Percentiles rank a stretch among this genome's conserved stretches.
phyloP scores from a whole-genome alignment of 2,888 invertebrate genomes.

The Chymomyza caudatula region DNA sequence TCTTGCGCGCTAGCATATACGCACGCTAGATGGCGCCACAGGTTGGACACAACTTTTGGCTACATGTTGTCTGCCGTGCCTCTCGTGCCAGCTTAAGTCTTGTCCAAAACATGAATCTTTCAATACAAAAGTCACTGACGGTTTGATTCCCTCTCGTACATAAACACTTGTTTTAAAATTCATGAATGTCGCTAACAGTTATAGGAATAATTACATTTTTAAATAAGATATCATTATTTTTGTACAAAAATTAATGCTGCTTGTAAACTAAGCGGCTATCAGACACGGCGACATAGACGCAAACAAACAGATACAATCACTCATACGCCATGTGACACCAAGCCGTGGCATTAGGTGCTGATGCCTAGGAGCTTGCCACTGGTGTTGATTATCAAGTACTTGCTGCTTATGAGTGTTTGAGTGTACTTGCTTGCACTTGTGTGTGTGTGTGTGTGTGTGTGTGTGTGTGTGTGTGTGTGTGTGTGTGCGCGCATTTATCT shows the following conservation, averaged over 20 bases:
- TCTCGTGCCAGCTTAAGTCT: too few relatives aligned
- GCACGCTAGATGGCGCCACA: too few relatives aligned
- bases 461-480: conserved; percentile 12
- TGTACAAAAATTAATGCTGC: not conserved
- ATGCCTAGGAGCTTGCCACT: not conserved
- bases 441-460: conserved; percentile 9
- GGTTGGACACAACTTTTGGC: not conserved
- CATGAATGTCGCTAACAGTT: not conserved
- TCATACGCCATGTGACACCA: conserved; percentile 49
- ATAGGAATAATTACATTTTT: not conserved
- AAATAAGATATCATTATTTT: conserved; percentile 5
- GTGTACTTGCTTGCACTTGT: conserved; percentile 29
- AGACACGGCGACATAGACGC: not conserved
- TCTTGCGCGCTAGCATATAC: too few relatives aligned
- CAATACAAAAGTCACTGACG: not conserved
- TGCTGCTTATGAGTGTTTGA: too few relatives aligned
- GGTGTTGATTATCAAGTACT: conserved; percentile 39
- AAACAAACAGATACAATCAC: conserved; percentile 47
- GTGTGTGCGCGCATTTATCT: conserved; percentile 66
- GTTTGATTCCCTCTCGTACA: not conserved
- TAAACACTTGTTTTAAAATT: not conserved
- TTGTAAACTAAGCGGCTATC: not conserved
- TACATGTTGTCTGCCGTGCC: too few relatives aligned
- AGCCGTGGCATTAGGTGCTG: conserved; percentile 18
- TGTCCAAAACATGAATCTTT: not conserved